Conservation (phyloP, 2,797 vertebrate genomes). For the Ceryle rudis region DNA sequence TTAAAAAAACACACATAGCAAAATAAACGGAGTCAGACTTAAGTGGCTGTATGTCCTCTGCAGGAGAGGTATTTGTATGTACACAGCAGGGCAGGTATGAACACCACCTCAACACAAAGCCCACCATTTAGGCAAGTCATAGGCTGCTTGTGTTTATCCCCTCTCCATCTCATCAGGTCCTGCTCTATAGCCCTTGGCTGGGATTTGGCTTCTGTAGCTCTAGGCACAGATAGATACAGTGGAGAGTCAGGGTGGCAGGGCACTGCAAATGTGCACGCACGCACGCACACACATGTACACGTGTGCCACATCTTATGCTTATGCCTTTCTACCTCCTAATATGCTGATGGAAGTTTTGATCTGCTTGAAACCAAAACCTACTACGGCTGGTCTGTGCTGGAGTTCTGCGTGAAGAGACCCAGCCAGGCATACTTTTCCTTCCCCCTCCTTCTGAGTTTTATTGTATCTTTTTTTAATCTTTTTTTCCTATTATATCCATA, state of each 20-base stretch:
- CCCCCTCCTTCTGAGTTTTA: not conserved
- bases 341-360: not conserved
- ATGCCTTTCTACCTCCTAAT: not conserved
- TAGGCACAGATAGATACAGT: not conserved
- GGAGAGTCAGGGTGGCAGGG: not conserved
- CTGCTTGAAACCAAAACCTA: not conserved
- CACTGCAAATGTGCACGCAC: not conserved
- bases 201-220: not conserved
- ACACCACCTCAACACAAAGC: not conserved
- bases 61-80: not conserved
- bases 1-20: not conserved
- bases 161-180: not conserved
- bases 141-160: not conserved
- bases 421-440: not conserved
- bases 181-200: not conserved
- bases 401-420: not conserved
- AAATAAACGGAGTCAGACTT: not conserved
- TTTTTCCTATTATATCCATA: not conserved
- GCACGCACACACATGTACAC: rapidly evolving
- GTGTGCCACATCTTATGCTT: not conserved
- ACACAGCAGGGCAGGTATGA: not conserved
- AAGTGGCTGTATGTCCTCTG: not conserved
- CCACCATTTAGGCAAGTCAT: not conserved
- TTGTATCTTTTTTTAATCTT: not conserved
- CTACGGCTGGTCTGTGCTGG: not conserved